Evolutionary conservation across 1,140 invertebrate genomes (phyloP), one percentile per base, ranked within the genome.

Genomic region (Hyles vespertilio): DNA sequence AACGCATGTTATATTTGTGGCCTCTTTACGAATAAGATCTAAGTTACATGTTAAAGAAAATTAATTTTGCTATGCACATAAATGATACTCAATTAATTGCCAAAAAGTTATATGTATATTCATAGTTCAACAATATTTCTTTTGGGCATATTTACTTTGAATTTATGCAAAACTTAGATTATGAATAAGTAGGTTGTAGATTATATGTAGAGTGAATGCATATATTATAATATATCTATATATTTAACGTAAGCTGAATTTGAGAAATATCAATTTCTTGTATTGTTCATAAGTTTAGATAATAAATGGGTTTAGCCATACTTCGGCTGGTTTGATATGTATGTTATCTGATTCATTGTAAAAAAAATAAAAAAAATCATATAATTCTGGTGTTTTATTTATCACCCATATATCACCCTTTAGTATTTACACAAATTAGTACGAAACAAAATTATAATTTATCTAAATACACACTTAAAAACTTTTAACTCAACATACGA

Each of bases 121-220:
- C 84, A 87, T 89, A 89, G 84, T 86, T 89, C 81, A 89, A 85
- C 84, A 89, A 86, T 85, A 87, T 87, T 89, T 84, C 84, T 89
- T 89, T 89, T 89, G 84, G 86, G 86, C 86, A 89, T 87, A 89
- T 89, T 88, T 89, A 87, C 82, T 89, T 89, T 89, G 84, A 85
- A 86, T 86, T 86, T 89, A 84, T 89, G 83, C 80, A 84, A 87
- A 84, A 84, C 77, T 80, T 89, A 87, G 84, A 86, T 87, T 87
- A 89, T 86, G 83, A 83, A 70, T 88, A 88, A 87, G 86, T 89
- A 89, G 86, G 76, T 84, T 86, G 84, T 89, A 89, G 86, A 86
- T 81, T 84, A 82, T 87, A 86, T 87, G 81, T 89, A 89, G 84
- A 87, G 77, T 87, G 84, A 74, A 86, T 85, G 81, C 82, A 86